Percentiles rank a stretch among this genome's conserved stretches.
These are phyloP conservation scores for Mixornis gularis DNA, from an alignment of 2,113 vertebrate genomes.

Conservation along the genomic window DNA sequence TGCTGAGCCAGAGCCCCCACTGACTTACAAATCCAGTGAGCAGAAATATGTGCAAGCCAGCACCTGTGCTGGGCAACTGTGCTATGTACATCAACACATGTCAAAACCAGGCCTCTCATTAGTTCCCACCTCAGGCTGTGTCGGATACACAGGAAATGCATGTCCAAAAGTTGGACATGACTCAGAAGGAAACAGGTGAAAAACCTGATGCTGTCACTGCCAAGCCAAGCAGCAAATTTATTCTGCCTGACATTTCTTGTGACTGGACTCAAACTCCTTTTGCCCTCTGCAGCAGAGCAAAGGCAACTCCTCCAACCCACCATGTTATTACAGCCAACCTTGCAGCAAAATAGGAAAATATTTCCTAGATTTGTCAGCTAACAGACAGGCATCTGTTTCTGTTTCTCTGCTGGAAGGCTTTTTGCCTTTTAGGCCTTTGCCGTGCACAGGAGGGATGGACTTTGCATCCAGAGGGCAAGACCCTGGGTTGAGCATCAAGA, in stretches of 20 bases:
- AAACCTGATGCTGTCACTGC: not conserved
- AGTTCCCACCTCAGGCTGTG: constrained; percentile 8
- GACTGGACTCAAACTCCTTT: not conserved
- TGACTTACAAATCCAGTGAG: not conserved
- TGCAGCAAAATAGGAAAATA: not conserved
- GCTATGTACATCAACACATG: not conserved
- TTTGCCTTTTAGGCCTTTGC: not conserved
- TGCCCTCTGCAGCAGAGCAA: not conserved
- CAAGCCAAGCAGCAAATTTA: not conserved
- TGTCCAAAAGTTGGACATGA: not conserved
- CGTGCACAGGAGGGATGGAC: not conserved
- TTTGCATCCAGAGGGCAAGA: not conserved
- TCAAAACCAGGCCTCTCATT: not conserved
- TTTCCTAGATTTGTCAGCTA: not conserved
- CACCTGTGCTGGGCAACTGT: constrained; percentile 5
- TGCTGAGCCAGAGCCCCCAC: not conserved
- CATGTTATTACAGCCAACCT: not conserved
- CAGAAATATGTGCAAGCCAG: not conserved
- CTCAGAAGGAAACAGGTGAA: constrained; percentile 6
- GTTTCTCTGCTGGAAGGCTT: not conserved
- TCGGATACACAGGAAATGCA: not conserved
- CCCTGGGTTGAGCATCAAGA: not conserved
- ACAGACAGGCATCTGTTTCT: not conserved
- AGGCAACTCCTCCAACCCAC: not conserved
- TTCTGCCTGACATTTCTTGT: not conserved